Base-by-base conservation (phyloP, 2,797 vertebrate genomes). In the Alfaro cultratus region DNA sequence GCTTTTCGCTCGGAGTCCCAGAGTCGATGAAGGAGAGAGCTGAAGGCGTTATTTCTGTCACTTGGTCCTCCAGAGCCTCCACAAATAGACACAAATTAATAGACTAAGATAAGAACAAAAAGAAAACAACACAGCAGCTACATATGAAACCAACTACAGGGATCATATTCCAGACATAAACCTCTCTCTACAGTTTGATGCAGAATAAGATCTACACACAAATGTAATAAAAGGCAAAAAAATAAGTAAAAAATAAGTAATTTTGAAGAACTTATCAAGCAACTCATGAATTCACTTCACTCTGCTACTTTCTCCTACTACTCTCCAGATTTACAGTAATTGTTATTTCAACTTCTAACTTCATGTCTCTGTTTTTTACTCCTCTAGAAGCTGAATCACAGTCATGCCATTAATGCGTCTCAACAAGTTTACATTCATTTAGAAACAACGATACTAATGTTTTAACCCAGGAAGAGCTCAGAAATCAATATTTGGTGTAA, bases 11-110 rank as follows among this genome's bases (percentile, higher is more conserved):
- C 62, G 97, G 96, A 79, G 94, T 95, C 86, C 97, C 96, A 0
- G 96, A 93, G 90, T 97, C 97, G 75, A 96, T 53, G 89, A 99
- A 99, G 83, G 97, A 97, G 64, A 99, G 95, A 78, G 97, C 97
- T 78, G 96, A 94, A 9, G 97, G 91, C 18, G 96, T 96, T 90
- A 99, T 96, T 91, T 96, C 94, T 1, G 97, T 99, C 89, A 97
- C 93, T 0, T 95, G 96, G 85, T 99, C 97, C 94, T 99, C 98
- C 83, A 96, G 92, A 77, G 97, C 98, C 99, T 99, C 91, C 31
- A 85, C 73, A 83, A 68, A 79, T 73, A 82, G 64, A 78, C 60
- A 78, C 21, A 55, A n/a, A 84, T 41, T 45, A 23, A 79, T 41
- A 47, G 7, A 31, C 29, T 18, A 16, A 51, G 15, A 9, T 68